phyloP scores from a whole-genome alignment of 2,888 invertebrate genomes.

The Hesperia comma region DNA sequence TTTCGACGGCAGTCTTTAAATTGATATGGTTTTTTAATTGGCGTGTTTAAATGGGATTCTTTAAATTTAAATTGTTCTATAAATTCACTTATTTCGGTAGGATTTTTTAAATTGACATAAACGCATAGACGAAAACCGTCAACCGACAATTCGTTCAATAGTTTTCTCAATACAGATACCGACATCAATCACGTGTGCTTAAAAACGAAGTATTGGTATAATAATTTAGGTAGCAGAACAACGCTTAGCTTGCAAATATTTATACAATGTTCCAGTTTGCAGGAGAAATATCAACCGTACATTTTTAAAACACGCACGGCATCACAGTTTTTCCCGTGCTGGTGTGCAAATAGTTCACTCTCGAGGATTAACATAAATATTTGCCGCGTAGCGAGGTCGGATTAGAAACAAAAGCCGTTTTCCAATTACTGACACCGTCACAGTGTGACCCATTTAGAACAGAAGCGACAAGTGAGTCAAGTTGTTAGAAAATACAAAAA shows the following conservation, averaged over 20 bases:
- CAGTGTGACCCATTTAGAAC: constrained; percentile 26
- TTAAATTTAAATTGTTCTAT: too few relatives aligned
- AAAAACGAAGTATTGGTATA: not conserved
- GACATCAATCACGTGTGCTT: too few relatives aligned
- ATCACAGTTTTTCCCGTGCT: constrained; percentile 6
- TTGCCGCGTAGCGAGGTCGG: constrained; percentile 21
- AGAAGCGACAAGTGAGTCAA: constrained; percentile 20
- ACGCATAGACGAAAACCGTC: too few relatives aligned
- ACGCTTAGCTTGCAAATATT: not conserved
- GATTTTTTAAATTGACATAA: too few relatives aligned
- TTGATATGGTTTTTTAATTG: too few relatives aligned
- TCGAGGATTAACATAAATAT: constrained; percentile 26
- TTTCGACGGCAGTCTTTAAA: too few relatives aligned
- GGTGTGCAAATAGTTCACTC: constrained; percentile 16
- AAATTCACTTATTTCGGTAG: too few relatives aligned
- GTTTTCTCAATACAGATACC: too few relatives aligned
- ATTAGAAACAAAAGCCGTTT: constrained; percentile 33
- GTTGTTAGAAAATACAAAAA: constrained; percentile 11
- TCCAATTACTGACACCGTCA: constrained; percentile 31
- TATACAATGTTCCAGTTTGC: not conserved
- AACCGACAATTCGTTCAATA: too few relatives aligned
- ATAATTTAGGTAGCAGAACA: not conserved
- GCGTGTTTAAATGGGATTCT: too few relatives aligned
- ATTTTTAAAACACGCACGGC: constrained; percentile 22
- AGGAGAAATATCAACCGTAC: constrained; percentile 1